These are phyloP conservation scores for Siniperca undulata DNA, from an alignment of 2,797 vertebrate species.

Conservation along the genomic window DNA sequence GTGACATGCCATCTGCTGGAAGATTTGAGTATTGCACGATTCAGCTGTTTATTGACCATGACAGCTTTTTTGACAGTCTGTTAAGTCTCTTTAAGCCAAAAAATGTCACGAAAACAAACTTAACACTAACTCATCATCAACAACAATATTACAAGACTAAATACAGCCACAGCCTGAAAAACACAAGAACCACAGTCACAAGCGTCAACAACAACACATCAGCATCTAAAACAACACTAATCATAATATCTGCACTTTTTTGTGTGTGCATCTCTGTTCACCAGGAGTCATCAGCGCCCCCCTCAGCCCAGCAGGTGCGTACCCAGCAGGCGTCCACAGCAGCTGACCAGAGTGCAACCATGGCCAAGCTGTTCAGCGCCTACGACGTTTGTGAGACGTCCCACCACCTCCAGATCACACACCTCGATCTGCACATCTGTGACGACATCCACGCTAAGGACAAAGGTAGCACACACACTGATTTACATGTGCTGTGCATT, in stretches of 20 bases:
- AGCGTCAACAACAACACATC: neutral
- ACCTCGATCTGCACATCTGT: slow-evolving; percentile 98
- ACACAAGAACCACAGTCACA: neutral
- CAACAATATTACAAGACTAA: neutral
- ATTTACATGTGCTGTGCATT: neutral
- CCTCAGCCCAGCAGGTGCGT: slow-evolving; percentile 90
- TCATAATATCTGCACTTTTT: neutral
- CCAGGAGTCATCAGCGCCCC: slow-evolving; percentile 87
- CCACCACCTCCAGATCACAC: slow-evolving; percentile 96
- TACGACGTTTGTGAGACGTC: slow-evolving; percentile 97
- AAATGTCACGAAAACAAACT: neutral
- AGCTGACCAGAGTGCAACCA: slow-evolving; percentile 90
- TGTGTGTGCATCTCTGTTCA: neutral
- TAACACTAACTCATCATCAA: neutral
- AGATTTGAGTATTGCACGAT: slow-evolving; percentile 14
- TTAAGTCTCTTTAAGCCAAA: neutral
- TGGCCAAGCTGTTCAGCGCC: slow-evolving; percentile 92
- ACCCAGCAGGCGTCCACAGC: slow-evolving; percentile 87
- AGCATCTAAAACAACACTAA: neutral
- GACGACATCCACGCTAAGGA: slow-evolving; percentile 96
- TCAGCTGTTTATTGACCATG: neutral
- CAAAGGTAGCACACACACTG: slow-evolving; percentile 84
- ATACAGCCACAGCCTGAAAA: neutral
- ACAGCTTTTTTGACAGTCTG: neutral
- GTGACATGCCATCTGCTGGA: slow-evolving; percentile 67